A percentile compares a stretch with the other conserved stretches of the same genome.
Conservation (phyloP, 2,888 invertebrate genomes). For the Prosopocoilus inquinatus region DNA sequence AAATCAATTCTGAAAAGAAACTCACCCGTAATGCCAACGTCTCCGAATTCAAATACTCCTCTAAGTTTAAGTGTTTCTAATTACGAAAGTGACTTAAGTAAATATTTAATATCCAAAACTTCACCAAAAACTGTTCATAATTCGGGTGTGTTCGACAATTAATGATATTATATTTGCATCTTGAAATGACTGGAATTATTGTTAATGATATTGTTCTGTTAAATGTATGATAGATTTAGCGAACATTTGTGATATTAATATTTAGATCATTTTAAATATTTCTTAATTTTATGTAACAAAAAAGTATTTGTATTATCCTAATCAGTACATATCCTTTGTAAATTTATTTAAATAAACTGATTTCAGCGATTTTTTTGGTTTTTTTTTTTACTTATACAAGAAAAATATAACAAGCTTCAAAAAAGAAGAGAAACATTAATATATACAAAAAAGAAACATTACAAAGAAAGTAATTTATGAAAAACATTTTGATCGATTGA, state of each 20-base stretch:
- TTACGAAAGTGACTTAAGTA: conserved; percentile 55
- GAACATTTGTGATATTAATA: conserved; percentile 38
- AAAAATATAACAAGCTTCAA: too few species aligned
- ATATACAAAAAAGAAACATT: too few species aligned
- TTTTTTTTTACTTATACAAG: too few species aligned
- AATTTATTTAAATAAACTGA: conserved; percentile 28
- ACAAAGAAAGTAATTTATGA: too few species aligned
- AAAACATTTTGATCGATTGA: too few species aligned
- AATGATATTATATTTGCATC: not conserved
- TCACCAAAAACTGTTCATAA: conserved; percentile 1
- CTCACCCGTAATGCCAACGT: conserved; percentile 36
- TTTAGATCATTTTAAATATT: conserved; percentile 19
- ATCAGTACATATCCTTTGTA: conserved; percentile 32
- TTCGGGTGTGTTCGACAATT: conserved; percentile 4
- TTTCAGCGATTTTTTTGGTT: conserved; percentile 5
- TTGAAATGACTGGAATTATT: conserved; percentile 14
- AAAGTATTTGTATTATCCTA: conserved; percentile 23
- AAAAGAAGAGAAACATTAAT: too few species aligned
- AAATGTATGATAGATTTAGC: conserved; percentile 33
- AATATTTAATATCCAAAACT: conserved; percentile 39
- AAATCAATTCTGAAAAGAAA: conserved; percentile 60
- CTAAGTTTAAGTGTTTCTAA: conserved; percentile 51
- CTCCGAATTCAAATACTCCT: conserved; percentile 14
- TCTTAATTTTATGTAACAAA: conserved; percentile 13
- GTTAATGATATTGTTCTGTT: conserved; percentile 30